Base-by-base conservation (phyloP, 2,797 vertebrate genomes). In the Nannoperca australis region DNA sequence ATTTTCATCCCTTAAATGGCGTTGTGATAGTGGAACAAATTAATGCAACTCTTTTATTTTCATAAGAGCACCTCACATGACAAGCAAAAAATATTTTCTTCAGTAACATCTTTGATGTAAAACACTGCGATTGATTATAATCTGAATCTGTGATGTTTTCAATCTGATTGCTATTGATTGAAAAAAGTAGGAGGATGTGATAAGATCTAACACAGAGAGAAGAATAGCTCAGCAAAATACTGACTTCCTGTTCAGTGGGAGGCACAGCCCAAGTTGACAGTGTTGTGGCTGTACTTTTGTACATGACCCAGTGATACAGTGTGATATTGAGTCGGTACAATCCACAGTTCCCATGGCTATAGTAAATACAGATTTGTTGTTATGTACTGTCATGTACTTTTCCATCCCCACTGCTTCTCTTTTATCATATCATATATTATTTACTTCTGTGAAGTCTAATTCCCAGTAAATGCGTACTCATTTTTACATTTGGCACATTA, bases 211-310 rank as follows among this genome's bases (percentile, higher is more conserved):
- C 51, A 73, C 6, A 78, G 56, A 74, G 65, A 75, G 62, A 79
- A 79, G 79, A 73, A 73, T 75, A 78, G 66, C 82, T 85, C 82
- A 75, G 75, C 62, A 76, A 67, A 79, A 58, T 18, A 32, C 7
- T 54, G 34, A 76, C 55, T 92, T 92, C 88, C 88, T 90, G 85
- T 88, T 90, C 47, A 90, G 85, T 86, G 59, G 80, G 77, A 75
- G 86, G 76, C 51, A 50, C 17, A 76, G 49, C 69, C 70, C 44
- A 53, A 3, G 73, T 13, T 80, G 42, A 64, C 27, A 68, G 51
- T 64, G 44, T 34, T 85, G 81, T 83, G 84, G 83, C 73, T 89
- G 90, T 22, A 54, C 30, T 63, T 67, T 58, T 22, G 36, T 47
- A 32, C 70, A 70, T 36, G 42, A 71, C 50, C 40, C 32, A 65